Conservation (phyloP, 2,888 invertebrate genomes). For the Nomada flava region DNA sequence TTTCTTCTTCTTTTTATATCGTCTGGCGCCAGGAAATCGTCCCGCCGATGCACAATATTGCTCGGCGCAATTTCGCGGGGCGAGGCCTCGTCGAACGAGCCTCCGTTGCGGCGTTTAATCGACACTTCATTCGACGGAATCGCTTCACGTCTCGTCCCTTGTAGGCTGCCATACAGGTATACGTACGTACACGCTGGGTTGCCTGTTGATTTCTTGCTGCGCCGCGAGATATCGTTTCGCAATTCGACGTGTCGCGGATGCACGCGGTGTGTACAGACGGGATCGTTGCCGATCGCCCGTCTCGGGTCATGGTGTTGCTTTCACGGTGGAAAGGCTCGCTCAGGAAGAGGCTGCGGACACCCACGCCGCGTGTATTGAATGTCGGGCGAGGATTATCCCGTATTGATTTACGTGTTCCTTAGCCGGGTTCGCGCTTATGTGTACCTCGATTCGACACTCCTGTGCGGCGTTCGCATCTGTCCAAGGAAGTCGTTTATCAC, state of each 20-base stretch:
- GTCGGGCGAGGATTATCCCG: slow-evolving; percentile 59
- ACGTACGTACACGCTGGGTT: slow-evolving; percentile 5
- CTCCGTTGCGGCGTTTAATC: slow-evolving; percentile 54
- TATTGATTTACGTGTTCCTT: slow-evolving; percentile 69
- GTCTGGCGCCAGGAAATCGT: slow-evolving; percentile 32
- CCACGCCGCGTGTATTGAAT: slow-evolving; percentile 60
- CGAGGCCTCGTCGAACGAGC: not conserved
- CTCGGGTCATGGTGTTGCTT: slow-evolving; percentile 5
- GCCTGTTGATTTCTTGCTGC: slow-evolving; percentile 57
- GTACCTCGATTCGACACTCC: not conserved
- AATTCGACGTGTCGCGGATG: slow-evolving; percentile 48
- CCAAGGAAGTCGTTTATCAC: too few relatives aligned
- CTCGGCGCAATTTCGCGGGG: not conserved
- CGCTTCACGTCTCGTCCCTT: slow-evolving; percentile 46
- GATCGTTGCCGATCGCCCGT: slow-evolving; percentile 21
- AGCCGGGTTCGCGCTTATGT: not conserved
- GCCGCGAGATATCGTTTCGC: slow-evolving; percentile 58
- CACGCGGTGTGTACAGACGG: not conserved
- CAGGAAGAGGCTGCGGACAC: slow-evolving; percentile 40
- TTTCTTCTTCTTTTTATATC: not conserved
- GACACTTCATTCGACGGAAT: slow-evolving; percentile 53
- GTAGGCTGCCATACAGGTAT: not conserved
- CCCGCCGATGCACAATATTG: not conserved
- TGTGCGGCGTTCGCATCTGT: not conserved
- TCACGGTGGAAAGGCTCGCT: slow-evolving; percentile 20